phyloP scores from a whole-genome alignment of 1,140 invertebrate genomes.

The Macrostomum lignano region DNA sequence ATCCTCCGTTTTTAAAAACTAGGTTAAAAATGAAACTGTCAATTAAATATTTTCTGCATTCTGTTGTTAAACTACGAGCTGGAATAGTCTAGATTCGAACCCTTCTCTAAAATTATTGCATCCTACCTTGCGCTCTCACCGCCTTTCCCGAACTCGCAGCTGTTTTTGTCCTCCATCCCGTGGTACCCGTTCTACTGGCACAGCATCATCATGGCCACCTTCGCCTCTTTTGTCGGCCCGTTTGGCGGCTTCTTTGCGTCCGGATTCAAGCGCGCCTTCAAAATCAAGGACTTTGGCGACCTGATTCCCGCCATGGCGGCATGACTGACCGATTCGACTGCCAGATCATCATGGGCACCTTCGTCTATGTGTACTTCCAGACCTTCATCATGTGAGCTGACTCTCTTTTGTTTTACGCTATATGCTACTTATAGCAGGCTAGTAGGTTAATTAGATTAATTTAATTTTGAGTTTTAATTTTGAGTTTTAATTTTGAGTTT shows the following conservation, averaged over 20 bases:
- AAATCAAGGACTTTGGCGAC: slow-evolving; percentile 52
- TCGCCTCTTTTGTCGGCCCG: slow-evolving; percentile 88
- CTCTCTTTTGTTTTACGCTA: no score
- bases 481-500: no score
- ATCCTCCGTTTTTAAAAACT: no score
- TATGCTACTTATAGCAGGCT: no score
- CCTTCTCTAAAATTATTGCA: background rate
- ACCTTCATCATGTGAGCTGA: slow-evolving; percentile 50
- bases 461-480: no score
- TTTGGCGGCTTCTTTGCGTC: slow-evolving; percentile 98
- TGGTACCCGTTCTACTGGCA: slow-evolving; percentile 73
- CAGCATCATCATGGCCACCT: slow-evolving; percentile 53
- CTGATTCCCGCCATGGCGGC: slow-evolving; percentile 74
- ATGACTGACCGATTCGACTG: slow-evolving; percentile 98
- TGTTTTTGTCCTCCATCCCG: background rate
- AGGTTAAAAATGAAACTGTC: no score
- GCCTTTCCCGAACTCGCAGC: background rate
- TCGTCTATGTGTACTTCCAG: slow-evolving; percentile 88
- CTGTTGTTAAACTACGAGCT: no score
- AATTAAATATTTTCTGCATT: no score
- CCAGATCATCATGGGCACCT: slow-evolving; percentile 91
- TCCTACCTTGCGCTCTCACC: background rate
- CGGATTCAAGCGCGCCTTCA: slow-evolving; percentile 83
- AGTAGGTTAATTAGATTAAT: no score
- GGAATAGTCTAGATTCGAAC: no score